Percentiles rank a stretch among this genome's conserved stretches.
phyloP scores from a whole-genome alignment of 2,797 vertebrate genomes.

The Neosilurus mollespiculum region DNA sequence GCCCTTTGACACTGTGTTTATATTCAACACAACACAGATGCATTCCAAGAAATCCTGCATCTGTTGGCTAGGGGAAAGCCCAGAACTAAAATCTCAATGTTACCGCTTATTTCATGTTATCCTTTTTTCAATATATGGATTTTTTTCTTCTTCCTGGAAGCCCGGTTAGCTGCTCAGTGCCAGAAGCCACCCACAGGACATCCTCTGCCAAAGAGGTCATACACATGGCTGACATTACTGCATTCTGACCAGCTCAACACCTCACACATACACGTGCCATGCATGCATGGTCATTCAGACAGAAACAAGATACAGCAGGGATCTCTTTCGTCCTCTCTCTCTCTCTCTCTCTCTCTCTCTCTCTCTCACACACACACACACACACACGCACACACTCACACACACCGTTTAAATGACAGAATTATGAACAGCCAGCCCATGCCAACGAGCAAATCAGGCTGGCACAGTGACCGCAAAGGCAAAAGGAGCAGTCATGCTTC shows the following conservation, averaged over 20 bases:
- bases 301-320: constrained; percentile 10
- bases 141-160: constrained; percentile 39
- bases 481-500: constrained; percentile 1
- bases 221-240: constrained; percentile 43
- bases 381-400: constrained; percentile 14
- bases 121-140: constrained; percentile 12
- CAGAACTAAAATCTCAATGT: constrained; percentile 7
- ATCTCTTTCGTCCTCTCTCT: neutral
- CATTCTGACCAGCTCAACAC: constrained; percentile 45
- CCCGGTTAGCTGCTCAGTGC: constrained; percentile 17
- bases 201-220: constrained; percentile 47
- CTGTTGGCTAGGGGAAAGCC: constrained; percentile 42
- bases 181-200: neutral
- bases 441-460: neutral
- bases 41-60: constrained; percentile 46
- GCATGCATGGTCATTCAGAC: neutral
- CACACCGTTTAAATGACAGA: neutral
- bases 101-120: constrained; percentile 32
- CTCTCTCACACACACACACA: neutral
- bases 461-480: neutral
- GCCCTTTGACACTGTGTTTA: constrained; percentile 49
- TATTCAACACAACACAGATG: constrained; percentile 38
- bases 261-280: neutral
- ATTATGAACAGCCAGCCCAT: constrained; percentile 1
- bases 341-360: neutral